Evolutionary conservation across 2,888 invertebrate species (phyloP).

Genomic region (Drosophila meridiana): DNA sequence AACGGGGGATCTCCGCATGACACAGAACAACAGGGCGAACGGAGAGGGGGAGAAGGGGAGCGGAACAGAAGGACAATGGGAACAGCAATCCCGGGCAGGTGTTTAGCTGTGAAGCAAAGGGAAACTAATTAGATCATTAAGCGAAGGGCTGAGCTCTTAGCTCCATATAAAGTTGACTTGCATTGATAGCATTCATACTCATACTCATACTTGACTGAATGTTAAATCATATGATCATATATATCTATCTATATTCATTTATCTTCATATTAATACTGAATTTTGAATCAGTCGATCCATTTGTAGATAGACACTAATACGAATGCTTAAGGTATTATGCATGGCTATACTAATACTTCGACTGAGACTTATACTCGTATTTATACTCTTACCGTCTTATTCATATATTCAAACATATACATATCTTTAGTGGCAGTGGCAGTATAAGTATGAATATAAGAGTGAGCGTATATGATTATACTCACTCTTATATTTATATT

Average conservation of each 20-base stretch:
- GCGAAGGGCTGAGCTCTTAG: neutral
- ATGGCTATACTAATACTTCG: neutral
- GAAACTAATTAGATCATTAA: constrained; percentile 7
- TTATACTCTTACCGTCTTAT: too few species aligned
- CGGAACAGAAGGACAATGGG: neutral
- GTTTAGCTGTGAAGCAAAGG: constrained; percentile 1
- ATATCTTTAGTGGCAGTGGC: too few species aligned
- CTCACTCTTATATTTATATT: neutral
- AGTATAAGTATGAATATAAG: too few species aligned
- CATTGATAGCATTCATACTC: neutral
- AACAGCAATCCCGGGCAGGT: constrained; percentile 12
- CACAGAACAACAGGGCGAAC: neutral
- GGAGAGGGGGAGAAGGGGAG: neutral
- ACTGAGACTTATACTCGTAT: neutral
- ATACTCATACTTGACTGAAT: neutral
- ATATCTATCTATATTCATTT: too few species aligned
- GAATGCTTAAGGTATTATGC: neutral
- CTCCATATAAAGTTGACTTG: neutral
- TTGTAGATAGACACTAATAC: neutral
- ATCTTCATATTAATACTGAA: neutral
- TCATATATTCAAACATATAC: neutral
- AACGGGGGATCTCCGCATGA: constrained; percentile 30
- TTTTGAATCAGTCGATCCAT: neutral
- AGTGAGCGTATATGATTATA: too few species aligned
- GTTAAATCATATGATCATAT: neutral